Base-by-base conservation (phyloP, 1,140 invertebrate genomes). In the Gyrodactylus salaris region DNA sequence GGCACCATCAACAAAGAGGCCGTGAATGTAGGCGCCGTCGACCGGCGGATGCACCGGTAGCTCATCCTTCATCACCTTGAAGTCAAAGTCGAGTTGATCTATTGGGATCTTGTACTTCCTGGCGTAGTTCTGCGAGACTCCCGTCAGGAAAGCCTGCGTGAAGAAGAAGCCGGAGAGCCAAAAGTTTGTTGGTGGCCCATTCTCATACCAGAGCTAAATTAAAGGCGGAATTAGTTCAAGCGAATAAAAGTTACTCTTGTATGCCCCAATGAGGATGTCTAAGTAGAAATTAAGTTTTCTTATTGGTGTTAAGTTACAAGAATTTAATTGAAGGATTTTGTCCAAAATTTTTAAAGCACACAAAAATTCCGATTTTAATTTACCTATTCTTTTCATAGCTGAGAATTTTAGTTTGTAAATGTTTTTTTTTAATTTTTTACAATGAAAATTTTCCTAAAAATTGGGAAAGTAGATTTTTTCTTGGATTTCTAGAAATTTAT, bases 11-110 rank as follows among this genome's bases (percentile, higher is more conserved):
- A 95, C 90, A 78, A 87, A 88, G 70, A 95, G 84, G 0, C 91
- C 91, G 78, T 92, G 88, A 22, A 94, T 85, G 79, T 91, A 92
- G n/a, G 89, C 89, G 7, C 91, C 91, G 77, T 94, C 91, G 74
- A 87, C 83, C 0, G 91, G 89, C 1, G 89, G 86, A 24, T 20
- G 7, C 24, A 20, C 7, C 7, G 34, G 34, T 1, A 69, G 1
- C 22, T 74, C 34, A 20, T 70, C 69, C 2, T 75, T 75, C 74
- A 77, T 80, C 0, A 82, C 78, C 74, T 79, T 76, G 76, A 81
- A 82, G 72, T 81, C 77, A 76, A 81, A 81, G 25, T 76, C 77
- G 0, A 82, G 77, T 74, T 79, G 78, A 74, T 82, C 81, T 24
- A 82, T 82, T 0, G 81, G 80, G 68, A 80, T 79, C 75, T 79